These are phyloP conservation scores for Pelusios castaneus DNA, from an alignment of 2,113 vertebrate species.

Conservation along the genomic window DNA sequence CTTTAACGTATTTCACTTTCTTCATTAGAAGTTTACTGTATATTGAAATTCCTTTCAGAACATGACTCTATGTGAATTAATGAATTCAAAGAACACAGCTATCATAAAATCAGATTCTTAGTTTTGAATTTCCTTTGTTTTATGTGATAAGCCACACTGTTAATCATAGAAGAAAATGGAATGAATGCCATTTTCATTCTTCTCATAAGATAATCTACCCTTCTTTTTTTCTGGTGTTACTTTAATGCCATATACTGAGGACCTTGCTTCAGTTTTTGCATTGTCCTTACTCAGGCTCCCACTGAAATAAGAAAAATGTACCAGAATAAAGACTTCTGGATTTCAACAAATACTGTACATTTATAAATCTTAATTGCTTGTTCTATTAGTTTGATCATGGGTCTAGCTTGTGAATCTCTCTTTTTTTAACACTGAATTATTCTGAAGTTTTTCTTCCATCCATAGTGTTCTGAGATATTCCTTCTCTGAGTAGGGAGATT, in stretches of 20 bases:
- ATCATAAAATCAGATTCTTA: neutral
- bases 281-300: neutral
- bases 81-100: neutral
- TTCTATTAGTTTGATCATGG: neutral
- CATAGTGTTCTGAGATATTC: neutral
- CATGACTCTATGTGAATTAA: neutral
- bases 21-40: neutral
- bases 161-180: neutral
- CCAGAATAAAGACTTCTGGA: neutral
- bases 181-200: rapidly evolving
- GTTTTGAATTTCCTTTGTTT: neutral
- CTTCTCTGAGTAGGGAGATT: neutral
- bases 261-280: neutral
- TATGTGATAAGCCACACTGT: neutral
- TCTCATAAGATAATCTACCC: neutral
- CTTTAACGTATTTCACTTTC: neutral
- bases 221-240: neutral
- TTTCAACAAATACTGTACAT: neutral
- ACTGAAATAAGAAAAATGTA: neutral
- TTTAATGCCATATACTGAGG: neutral
- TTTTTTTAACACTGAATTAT: neutral
- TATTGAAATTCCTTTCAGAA: neutral
- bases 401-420: neutral
- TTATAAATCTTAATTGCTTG: neutral
- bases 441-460: neutral